Conservation (phyloP, 2,888 invertebrate species). For the Subacronicta megacephala region DNA sequence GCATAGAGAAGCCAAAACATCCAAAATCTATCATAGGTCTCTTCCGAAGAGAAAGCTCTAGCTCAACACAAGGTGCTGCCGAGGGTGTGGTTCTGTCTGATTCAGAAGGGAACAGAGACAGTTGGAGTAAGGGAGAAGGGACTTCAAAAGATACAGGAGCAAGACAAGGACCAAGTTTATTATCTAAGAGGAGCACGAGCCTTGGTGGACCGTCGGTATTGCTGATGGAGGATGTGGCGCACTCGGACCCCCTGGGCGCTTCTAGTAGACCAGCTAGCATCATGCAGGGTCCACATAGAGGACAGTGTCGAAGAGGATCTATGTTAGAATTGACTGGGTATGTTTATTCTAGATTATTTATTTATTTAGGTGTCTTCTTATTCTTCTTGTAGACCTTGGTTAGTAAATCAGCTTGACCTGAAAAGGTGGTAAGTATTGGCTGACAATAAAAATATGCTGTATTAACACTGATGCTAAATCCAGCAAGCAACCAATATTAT, state of each 20-base stretch:
- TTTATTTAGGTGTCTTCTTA: neutral
- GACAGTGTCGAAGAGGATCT: slow-evolving; percentile 93
- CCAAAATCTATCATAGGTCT: slow-evolving; percentile 96
- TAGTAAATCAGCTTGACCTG: too few species aligned
- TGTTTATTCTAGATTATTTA: slow-evolving; percentile 63
- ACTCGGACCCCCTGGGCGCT: slow-evolving; percentile 91
- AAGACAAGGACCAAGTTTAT: slow-evolving; percentile 79
- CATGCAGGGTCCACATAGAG: slow-evolving; percentile 90
- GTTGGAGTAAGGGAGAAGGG: slow-evolving; percentile 77
- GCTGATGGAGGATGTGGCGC: slow-evolving; percentile 90
- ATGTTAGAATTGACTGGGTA: slow-evolving; percentile 95
- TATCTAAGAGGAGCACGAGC: slow-evolving; percentile 84
- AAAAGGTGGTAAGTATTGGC: too few species aligned
- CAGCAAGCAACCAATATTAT: too few species aligned
- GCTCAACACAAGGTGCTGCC: slow-evolving; percentile 91
- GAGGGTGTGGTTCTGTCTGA: slow-evolving; percentile 89
- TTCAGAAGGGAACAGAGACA: slow-evolving; percentile 86
- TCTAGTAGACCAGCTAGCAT: slow-evolving; percentile 90
- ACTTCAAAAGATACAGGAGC: slow-evolving; percentile 79
- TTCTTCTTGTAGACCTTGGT: too few species aligned
- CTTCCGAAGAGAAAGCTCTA: slow-evolving; percentile 95
- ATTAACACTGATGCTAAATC: too few species aligned
- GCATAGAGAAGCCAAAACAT: slow-evolving; percentile 95
- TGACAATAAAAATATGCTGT: too few species aligned
- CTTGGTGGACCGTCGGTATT: slow-evolving; percentile 88